Conservation (phyloP, 2,113 vertebrate genomes). For the Anser cygnoides region DNA sequence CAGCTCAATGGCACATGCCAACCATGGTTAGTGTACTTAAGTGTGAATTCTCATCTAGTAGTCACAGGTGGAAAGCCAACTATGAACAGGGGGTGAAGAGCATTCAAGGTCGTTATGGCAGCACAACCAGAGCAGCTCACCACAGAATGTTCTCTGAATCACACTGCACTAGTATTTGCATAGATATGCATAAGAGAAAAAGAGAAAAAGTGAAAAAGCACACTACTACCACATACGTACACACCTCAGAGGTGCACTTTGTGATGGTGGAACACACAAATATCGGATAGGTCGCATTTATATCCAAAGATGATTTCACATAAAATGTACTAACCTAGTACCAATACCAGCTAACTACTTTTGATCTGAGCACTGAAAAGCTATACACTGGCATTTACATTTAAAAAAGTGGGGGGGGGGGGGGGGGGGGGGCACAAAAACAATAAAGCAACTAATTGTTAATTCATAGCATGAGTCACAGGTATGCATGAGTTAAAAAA, state of each 20-base stretch:
- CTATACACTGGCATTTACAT: background rate
- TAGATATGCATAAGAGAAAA: background rate
- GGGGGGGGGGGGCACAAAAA: background rate
- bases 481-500: background rate
- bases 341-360: background rate
- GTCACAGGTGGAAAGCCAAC: background rate
- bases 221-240: background rate
- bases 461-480: background rate
- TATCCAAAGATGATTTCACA: background rate
- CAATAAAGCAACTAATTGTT: background rate
- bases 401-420: background rate
- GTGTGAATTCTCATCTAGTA: background rate
- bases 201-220: background rate
- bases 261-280: background rate
- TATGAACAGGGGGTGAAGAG: background rate
- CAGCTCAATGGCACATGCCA: background rate
- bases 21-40: background rate
- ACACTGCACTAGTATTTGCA: background rate
- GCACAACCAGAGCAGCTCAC: background rate
- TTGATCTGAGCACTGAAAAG: background rate
- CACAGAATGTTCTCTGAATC: background rate
- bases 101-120: background rate
- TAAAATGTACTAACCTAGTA: background rate
- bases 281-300: background rate
- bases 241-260: background rate